Percentiles rank a stretch among this genome's conserved stretches.
Evolutionary conservation across 2,113 vertebrate genomes (phyloP).

Genomic region (Eupsittula cactorum): DNA sequence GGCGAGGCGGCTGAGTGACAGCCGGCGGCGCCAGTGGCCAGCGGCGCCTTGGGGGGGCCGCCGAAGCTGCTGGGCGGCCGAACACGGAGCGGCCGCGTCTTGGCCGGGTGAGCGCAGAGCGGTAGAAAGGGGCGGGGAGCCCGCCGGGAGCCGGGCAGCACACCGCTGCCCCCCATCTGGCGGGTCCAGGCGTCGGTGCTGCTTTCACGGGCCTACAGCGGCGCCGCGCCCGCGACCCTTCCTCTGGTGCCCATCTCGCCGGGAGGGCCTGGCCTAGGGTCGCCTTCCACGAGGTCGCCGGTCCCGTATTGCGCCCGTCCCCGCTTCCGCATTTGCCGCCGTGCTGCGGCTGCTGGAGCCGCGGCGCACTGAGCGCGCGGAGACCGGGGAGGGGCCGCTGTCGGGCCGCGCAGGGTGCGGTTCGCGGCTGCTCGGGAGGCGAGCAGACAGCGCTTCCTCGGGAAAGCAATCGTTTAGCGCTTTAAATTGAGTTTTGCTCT

Average conservation of each 20-base stretch:
- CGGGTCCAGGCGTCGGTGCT: too few species aligned
- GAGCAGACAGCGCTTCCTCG: fast-evolving
- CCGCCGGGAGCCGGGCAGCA: too few species aligned
- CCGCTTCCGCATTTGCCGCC: background rate
- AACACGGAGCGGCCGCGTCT: too few species aligned
- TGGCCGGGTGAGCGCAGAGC: constrained; percentile 7
- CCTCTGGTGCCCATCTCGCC: too few species aligned
- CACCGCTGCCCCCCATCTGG: too few species aligned
- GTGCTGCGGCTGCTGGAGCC: background rate
- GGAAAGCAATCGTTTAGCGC: fast-evolving
- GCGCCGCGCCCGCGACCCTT: background rate
- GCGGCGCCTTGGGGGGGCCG: background rate
- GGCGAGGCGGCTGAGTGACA: background rate
- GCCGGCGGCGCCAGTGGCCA: background rate
- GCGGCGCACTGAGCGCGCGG: background rate
- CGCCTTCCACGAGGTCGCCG: too few species aligned
- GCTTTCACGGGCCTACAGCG: background rate
- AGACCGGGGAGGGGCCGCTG: background rate
- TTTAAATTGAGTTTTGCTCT: background rate
- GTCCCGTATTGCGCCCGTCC: background rate
- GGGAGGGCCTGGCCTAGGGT: background rate
- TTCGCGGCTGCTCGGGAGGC: background rate
- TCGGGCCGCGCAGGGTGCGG: background rate
- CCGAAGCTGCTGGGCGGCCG: background rate
- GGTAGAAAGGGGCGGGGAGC: background rate